phyloP scores from a whole-genome alignment of 2,113 vertebrate species.

The Platysternon megacephalum region DNA sequence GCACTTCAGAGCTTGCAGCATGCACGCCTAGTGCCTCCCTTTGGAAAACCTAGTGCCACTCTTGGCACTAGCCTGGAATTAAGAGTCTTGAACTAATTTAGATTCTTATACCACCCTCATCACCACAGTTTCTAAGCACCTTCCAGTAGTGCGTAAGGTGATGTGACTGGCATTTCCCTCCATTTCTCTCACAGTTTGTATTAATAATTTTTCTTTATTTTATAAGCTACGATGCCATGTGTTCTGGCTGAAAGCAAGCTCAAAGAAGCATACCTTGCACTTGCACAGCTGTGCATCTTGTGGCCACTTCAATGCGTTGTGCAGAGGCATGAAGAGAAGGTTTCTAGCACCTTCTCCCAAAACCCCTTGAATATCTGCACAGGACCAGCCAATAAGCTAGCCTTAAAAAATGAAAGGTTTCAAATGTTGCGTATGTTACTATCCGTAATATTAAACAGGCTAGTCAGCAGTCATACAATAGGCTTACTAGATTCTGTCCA shows the following conservation, averaged over 20 bases:
- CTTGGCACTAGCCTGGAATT: not conserved
- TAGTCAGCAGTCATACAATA: not conserved
- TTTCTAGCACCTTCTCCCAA: not conserved
- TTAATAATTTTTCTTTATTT: not conserved
- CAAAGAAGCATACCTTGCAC: not conserved
- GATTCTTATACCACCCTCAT: not conserved
- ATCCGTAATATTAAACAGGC: not conserved
- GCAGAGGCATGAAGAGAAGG: not conserved
- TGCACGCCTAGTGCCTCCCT: not conserved
- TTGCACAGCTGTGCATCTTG: not conserved
- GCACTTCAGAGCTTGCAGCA: not conserved
- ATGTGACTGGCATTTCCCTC: not conserved
- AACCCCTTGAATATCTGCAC: not conserved
- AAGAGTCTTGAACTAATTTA: not conserved
- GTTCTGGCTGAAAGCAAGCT: not conserved
- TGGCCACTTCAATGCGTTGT: not conserved
- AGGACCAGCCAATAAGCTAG: not conserved
- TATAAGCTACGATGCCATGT: not conserved
- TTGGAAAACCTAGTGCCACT: not conserved
- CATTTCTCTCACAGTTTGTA: not conserved
- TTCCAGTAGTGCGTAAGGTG: not conserved
- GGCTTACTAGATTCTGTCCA: not conserved
- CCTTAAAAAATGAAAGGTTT: slow-evolving; percentile 29
- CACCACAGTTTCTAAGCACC: not conserved
- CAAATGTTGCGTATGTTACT: not conserved